Conservation (phyloP, 2,113 vertebrate species). For the Mus pahari region DNA sequence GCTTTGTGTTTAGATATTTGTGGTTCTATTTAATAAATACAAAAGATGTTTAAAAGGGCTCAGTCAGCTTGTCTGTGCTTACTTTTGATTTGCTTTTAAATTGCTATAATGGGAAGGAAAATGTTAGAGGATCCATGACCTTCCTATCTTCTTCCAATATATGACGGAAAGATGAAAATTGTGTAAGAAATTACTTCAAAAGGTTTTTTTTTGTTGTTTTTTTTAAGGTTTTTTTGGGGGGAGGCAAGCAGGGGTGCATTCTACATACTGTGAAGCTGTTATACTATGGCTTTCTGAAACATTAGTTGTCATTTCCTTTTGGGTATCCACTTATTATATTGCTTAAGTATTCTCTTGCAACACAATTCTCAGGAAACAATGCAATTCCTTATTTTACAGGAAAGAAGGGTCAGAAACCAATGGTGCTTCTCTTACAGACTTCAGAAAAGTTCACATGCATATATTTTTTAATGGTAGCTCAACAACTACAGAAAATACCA, state of each 20-base stretch:
- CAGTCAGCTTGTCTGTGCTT: constrained; percentile 47
- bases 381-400: background rate
- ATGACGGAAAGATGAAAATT: constrained; percentile 38
- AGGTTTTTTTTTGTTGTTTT: background rate
- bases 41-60: constrained; percentile 20
- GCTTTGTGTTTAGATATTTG: constrained; percentile 10
- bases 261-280: background rate
- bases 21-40: constrained; percentile 22
- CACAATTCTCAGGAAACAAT: background rate
- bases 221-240: too few relatives aligned
- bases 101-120: constrained; percentile 60
- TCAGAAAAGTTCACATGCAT: background rate
- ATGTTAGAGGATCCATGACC: constrained; percentile 60
- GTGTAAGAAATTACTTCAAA: constrained; percentile 49
- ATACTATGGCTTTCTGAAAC: background rate
- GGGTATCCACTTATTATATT: background rate
- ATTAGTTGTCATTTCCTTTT: background rate
- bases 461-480: background rate
- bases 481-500: background rate
- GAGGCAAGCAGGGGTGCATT: background rate
- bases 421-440: background rate
- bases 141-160: constrained; percentile 62
- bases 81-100: constrained; percentile 74
- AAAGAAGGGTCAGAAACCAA: background rate
- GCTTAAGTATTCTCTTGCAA: background rate